A percentile compares a stretch with the other conserved stretches of the same genome.
Conservation (phyloP, 1,140 invertebrate species). For the Ceratitis capitata region DNA sequence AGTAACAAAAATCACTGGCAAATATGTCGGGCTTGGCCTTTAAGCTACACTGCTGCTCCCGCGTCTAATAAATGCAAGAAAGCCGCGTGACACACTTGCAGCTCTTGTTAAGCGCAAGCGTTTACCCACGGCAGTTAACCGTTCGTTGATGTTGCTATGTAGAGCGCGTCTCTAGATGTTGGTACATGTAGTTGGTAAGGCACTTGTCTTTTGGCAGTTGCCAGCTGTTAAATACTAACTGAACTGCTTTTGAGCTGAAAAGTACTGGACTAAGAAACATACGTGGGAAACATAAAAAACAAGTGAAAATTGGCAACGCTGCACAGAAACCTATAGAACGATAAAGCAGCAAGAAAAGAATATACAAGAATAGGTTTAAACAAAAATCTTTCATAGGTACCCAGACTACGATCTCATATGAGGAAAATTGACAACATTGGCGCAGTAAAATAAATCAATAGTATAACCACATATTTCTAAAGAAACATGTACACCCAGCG, state of each 20-base stretch:
- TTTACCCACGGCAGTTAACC: background rate
- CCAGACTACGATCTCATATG: too few species aligned
- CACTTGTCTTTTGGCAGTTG: background rate
- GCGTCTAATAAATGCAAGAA: background rate
- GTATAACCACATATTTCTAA: too few species aligned
- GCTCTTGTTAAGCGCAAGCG: background rate
- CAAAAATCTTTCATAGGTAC: too few species aligned
- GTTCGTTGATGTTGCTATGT: background rate
- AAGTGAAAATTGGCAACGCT: too few species aligned
- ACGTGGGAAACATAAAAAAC: too few species aligned
- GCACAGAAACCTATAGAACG: too few species aligned
- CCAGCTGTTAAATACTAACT: background rate
- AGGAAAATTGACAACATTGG: too few species aligned
- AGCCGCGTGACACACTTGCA: background rate
- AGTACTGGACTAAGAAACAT: too few species aligned
- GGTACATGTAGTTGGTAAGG: background rate
- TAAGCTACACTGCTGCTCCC: background rate
- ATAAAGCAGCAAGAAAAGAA: too few species aligned
- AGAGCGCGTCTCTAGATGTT: background rate
- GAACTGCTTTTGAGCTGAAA: background rate
- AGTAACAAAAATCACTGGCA: background rate
- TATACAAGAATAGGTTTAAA: too few species aligned
- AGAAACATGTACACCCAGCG: too few species aligned
- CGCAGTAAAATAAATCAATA: too few species aligned
- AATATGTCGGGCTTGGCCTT: background rate